Evolutionary conservation across 2,888 invertebrate genomes (phyloP).

Genomic region (Abscondita cerata): DNA sequence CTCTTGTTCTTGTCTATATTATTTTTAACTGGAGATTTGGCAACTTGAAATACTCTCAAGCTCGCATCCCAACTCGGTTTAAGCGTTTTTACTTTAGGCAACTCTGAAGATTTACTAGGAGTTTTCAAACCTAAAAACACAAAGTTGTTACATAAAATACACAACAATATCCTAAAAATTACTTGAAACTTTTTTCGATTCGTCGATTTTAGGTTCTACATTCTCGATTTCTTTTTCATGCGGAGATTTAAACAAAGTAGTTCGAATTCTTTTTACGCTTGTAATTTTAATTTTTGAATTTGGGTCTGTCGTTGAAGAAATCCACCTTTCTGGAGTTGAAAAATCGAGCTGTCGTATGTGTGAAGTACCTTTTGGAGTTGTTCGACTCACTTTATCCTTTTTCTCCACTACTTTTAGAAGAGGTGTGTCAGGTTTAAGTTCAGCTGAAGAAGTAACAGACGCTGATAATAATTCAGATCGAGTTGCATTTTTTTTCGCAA

Average conservation of each 20-base stretch:
- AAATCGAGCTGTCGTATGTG: constrained; percentile 51
- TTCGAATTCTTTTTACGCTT: constrained; percentile 4
- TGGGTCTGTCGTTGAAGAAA: background rate
- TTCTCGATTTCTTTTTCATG: background rate
- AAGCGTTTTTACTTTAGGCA: background rate
- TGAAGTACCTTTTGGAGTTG: constrained; percentile 39
- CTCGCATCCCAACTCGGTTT: constrained; percentile 47
- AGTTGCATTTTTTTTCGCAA: background rate
- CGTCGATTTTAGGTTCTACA: background rate
- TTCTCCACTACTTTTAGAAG: background rate
- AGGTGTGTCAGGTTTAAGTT: background rate
- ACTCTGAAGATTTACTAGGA: background rate
- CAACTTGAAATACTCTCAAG: constrained; percentile 39
- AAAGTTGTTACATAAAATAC: background rate
- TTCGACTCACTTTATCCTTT: constrained; percentile 21
- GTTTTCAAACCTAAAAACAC: background rate
- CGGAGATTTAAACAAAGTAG: constrained; percentile 25
- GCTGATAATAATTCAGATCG: background rate
- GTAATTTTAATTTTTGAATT: background rate
- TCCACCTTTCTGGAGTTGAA: constrained; percentile 41
- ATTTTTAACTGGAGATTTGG: background rate
- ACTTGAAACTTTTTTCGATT: background rate
- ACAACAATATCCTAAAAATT: background rate
- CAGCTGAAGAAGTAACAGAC: background rate
- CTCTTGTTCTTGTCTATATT: constrained; percentile 1